phyloP scores from a whole-genome alignment of 2,113 vertebrate species.

The Clarias magur region DNA sequence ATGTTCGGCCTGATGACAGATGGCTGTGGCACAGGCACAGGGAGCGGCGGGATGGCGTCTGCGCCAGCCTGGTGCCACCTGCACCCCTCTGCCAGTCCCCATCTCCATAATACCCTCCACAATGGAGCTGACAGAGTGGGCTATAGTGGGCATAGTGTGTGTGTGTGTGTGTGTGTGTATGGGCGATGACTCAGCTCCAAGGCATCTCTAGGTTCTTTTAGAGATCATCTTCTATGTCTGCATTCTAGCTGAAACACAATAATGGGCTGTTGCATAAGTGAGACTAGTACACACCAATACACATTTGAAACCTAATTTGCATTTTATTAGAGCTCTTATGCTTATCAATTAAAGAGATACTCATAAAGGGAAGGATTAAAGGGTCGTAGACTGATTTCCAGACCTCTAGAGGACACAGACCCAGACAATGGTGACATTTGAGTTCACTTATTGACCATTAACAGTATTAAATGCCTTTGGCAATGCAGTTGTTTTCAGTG shows the following conservation, averaged over 20 bases:
- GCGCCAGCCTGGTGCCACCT: slow-evolving; percentile 73
- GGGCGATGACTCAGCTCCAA: slow-evolving; percentile 51
- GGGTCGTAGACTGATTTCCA: slow-evolving; percentile 34
- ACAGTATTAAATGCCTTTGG: slow-evolving; percentile 55
- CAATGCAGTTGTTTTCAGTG: slow-evolving; percentile 50
- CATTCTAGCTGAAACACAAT: neutral
- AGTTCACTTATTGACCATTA: slow-evolving; percentile 59
- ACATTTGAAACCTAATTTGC: slow-evolving; percentile 5
- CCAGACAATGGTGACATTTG: slow-evolving; percentile 58
- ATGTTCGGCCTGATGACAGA: slow-evolving; percentile 81
- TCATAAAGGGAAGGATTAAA: slow-evolving; percentile 21
- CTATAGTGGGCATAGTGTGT: slow-evolving; percentile 35
- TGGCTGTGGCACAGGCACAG: slow-evolving; percentile 72
- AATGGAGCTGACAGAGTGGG: slow-evolving; percentile 43
- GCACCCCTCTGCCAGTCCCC: slow-evolving; percentile 55
- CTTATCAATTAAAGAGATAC: slow-evolving; percentile 29
- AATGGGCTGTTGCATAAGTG: neutral
- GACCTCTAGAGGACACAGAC: slow-evolving; percentile 39
- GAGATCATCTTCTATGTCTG: neutral
- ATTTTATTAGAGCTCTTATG: slow-evolving; percentile 13
- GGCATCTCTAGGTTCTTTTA: slow-evolving; percentile 1
- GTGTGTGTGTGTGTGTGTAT: slow-evolving; percentile 33
- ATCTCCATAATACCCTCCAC: slow-evolving; percentile 55
- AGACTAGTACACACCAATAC: neutral
- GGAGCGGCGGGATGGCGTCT: slow-evolving; percentile 70